Evolutionary conservation across 2,888 invertebrate genomes (phyloP), one percentile per base, ranked within the genome.

Genomic region (Eupithecia vulgata): DNA sequence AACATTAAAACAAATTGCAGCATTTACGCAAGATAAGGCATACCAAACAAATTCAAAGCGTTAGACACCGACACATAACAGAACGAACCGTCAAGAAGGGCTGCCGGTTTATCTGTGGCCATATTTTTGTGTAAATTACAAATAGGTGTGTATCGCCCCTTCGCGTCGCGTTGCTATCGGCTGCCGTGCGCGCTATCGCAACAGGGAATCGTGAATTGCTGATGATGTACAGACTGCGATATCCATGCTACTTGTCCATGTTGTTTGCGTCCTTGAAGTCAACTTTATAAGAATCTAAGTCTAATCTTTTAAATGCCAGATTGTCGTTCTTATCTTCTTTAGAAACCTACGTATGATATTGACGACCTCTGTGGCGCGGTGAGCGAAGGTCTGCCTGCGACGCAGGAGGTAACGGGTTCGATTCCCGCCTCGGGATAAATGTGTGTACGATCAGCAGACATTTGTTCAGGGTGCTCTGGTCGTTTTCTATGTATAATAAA

Each of bases 81-180:
- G 88, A 90, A 88, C 88, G 90, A 92, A 89, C 87, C 85, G 86
- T 85, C 82, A 86, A 86, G 87, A 85, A 88, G 85, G 82, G 78
- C 82, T 85, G 83, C 85, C 85, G 79, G 85, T 87, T 89, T 92
- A 93, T 93, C 92, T 91, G 81, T 81, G 81, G 85, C 89, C 89
- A 93, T 93, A 93, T 94, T 94, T 94, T 94, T 90, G 90, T 92
- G 91, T 93, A 93, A 93, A 94, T 93, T 94, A 94, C 93, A 92
- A 93, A 94, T 92, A 92, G 92, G 92, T 89, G 90, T 86, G 88
- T 87, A 87, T 88, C 83, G 81, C 79, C 76, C 81, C 57, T 57
- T 57, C 25, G 57, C 57, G 57, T 82, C 83, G 82, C 84, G 84
- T 88, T 87, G 84, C 88, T 91, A 90, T 91, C 85, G 76, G 84